phyloP scores from a whole-genome alignment of 2,888 invertebrate species.

The Empis stercorea region DNA sequence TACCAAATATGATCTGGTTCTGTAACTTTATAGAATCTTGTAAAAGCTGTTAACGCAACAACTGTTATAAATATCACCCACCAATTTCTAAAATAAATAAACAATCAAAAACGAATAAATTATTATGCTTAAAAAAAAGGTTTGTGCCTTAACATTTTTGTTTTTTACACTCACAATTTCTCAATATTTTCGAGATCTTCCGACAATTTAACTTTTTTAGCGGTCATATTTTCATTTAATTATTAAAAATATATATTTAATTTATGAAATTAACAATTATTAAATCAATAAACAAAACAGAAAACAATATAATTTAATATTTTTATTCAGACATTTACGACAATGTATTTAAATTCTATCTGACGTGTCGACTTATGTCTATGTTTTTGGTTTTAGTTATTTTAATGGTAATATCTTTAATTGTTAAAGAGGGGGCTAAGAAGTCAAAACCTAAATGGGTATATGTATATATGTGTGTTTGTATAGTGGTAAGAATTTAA shows the following conservation, averaged over 20 bases:
- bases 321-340: slow-evolving; percentile 2
- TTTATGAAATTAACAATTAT: slow-evolving; percentile 7
- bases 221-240: slow-evolving; percentile 4
- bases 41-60: slow-evolving; percentile 52
- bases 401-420: no score
- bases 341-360: no score
- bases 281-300: neutral
- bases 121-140: slow-evolving; percentile 3
- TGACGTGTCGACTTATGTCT: no score
- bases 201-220: neutral
- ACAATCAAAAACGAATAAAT: no score
- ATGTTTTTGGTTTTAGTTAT: no score
- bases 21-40: slow-evolving; percentile 78
- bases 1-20: slow-evolving; percentile 93
- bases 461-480: no score
- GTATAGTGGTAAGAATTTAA: no score
- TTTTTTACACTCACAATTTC: slow-evolving; percentile 14
- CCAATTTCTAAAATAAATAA: slow-evolving; percentile 37
- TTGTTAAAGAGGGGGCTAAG: no score
- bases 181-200: slow-evolving; percentile 7
- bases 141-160: slow-evolving; percentile 19
- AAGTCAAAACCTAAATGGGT: no score
- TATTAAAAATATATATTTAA: slow-evolving; percentile 7
- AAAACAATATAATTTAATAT: slow-evolving; percentile 1
- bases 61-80: slow-evolving; percentile 54